Evolutionary conservation across 2,797 vertebrate species (phyloP), one percentile per base, ranked within the genome.

Genomic region (Rhinoraja longicauda): DNA sequence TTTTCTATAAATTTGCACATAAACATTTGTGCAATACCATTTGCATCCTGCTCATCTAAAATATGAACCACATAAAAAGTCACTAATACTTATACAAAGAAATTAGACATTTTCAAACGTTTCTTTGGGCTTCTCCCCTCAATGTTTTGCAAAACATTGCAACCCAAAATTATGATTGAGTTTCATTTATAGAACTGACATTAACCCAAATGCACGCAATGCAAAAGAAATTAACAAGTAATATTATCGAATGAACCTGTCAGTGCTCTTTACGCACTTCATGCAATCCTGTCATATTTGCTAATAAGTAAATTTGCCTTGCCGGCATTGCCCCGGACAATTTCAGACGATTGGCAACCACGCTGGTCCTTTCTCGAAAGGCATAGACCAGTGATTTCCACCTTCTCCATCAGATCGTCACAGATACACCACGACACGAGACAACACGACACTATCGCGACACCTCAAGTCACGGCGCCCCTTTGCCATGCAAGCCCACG

Each of bases 41-140:
- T 36, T 88, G 62, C n/a, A 88, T 64, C 21, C 70, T 39, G 45
- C 21, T 26, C 32, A 21, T 75, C 88, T 10, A 67, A 73, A 92
- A 53, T 26, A 75, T 75, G 73, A 92, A 29, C 90, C 39, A 13
- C 88, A 72, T 32, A 73, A 72, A 90, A 91, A 45, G 88, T 91
- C 86, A 36, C 5, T 64, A 72, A 32, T 45, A 0, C 4, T 73
- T 45, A 53, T 29, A 45, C 70, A 91, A 73, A 45, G 36, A 6
- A 73, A 91, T 21, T 91, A 91, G 64, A 21, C 12, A 10, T 70
- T 91, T 67, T 72, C 24, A 72, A 73, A 72, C 36, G 21, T 45
- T 73, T 91, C 70, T 45, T 91, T 19, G 39, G 88, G 10, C 7
- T n/a, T 91, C 13, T 91, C 67, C 88, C 10, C 36, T 73, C 32